A percentile compares a stretch with the other conserved stretches of the same genome.
These are phyloP conservation scores for Drosophila kikkawai DNA, from an alignment of 1,140 invertebrate genomes.

Conservation along the genomic window DNA sequence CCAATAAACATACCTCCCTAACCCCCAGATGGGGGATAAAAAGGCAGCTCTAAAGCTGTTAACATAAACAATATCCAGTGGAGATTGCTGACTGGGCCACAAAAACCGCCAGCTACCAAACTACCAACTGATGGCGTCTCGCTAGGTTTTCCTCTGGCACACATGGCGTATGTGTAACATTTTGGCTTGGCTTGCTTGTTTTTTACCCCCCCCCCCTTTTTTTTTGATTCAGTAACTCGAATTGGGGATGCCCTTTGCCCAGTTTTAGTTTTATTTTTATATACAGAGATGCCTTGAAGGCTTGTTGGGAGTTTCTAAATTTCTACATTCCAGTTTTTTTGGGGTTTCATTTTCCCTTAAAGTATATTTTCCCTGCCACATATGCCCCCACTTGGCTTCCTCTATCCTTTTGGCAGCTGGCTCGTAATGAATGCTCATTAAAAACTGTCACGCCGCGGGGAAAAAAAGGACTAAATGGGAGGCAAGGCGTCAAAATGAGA, in stretches of 20 bases:
- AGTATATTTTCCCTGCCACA: neutral
- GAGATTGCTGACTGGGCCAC: conserved; percentile 48
- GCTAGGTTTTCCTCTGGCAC: conserved; percentile 24
- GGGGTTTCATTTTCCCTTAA: neutral
- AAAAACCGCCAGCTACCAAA: conserved; percentile 31
- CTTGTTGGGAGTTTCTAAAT: neutral
- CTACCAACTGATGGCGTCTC: conserved; percentile 12
- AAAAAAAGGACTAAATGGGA: neutral
- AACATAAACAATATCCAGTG: conserved; percentile 51
- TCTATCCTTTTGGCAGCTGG: neutral
- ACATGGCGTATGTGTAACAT: conserved; percentile 72
- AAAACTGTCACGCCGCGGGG: conserved; percentile 35
- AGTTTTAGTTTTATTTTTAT: neutral
- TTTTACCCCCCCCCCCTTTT: conserved; percentile 12
- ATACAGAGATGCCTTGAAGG: neutral
- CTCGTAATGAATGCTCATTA: conserved; percentile 56
- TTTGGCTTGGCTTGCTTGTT: conserved; percentile 45
- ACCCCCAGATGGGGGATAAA: neutral
- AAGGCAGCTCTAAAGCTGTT: conserved; percentile 30
- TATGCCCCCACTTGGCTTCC: neutral
- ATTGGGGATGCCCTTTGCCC: neutral
- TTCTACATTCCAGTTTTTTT: neutral
- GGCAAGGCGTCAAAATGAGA: conserved; percentile 3
- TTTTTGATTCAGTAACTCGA: neutral
- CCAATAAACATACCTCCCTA: neutral